Conservation (phyloP, 2,113 vertebrate species). For the Xiphorhynchus elegans region DNA sequence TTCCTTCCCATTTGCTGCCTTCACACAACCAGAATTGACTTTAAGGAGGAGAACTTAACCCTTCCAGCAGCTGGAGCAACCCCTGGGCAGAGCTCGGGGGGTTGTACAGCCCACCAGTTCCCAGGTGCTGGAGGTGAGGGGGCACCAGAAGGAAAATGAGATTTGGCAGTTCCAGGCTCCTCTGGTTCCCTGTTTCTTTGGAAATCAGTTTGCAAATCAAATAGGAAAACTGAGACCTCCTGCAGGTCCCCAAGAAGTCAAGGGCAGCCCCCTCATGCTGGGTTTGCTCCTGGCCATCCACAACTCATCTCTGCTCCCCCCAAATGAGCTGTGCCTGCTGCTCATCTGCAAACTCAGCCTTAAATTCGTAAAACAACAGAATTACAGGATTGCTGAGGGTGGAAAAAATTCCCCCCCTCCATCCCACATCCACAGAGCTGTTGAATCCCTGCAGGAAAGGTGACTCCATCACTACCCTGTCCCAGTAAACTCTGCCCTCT, state of each 20-base stretch:
- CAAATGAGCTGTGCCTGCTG: accelerated
- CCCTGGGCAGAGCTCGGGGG: accelerated
- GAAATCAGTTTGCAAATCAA: not conserved
- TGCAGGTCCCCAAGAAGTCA: not conserved
- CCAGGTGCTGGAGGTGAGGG: not conserved
- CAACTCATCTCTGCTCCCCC: accelerated
- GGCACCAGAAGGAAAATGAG: not conserved
- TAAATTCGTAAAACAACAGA: accelerated
- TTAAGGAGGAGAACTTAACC: not conserved
- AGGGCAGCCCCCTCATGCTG: not conserved
- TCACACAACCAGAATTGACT: not conserved
- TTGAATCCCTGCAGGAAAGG: not conserved
- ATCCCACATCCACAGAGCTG: not conserved
- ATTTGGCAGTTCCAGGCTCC: not conserved
- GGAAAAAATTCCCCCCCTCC: not conserved
- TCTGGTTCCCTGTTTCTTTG: not conserved
- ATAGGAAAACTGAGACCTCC: not conserved
- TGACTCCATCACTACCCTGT: not conserved
- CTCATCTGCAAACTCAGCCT: not conserved
- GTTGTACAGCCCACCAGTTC: accelerated
- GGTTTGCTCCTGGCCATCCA: not conserved
- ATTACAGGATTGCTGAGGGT: not conserved
- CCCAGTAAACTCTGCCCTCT: not conserved
- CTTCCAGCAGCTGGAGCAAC: not conserved
- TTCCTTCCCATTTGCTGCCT: not conserved